A percentile compares a stretch with the other conserved stretches of the same genome.
Conservation (phyloP, 1,140 invertebrate genomes). For the Neomicropteryx cornuta region DNA sequence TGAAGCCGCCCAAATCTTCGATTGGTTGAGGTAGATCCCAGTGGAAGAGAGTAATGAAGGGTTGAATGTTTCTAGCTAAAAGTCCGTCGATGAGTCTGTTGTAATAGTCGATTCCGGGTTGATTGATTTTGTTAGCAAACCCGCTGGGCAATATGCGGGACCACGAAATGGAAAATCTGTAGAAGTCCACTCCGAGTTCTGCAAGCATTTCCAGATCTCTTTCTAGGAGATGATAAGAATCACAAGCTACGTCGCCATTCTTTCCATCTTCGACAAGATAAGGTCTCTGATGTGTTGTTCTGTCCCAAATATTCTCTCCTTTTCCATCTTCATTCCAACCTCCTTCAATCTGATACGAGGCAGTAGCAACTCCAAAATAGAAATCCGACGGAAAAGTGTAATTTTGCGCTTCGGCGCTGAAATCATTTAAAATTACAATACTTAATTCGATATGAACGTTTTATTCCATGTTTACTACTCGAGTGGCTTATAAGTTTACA, state of each 20-base stretch:
- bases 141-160: slow-evolving; percentile 44
- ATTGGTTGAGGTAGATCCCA: slow-evolving; percentile 45
- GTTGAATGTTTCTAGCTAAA: slow-evolving; percentile 28
- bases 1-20: slow-evolving; percentile 44
- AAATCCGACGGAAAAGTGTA: too few species aligned
- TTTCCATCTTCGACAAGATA: slow-evolving; percentile 30
- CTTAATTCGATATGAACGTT: too few species aligned
- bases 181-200: slow-evolving; percentile 33
- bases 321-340: too few species aligned
- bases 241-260: slow-evolving; percentile 31
- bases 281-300: slow-evolving; percentile 24
- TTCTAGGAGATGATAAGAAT: slow-evolving; percentile 31
- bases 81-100: slow-evolving; percentile 43
- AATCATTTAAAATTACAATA: too few species aligned
- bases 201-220: slow-evolving; percentile 29
- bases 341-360: slow-evolving; percentile 51
- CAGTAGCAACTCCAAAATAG: too few species aligned
- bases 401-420: too few species aligned
- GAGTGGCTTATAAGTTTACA: too few species aligned
- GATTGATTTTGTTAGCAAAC: slow-evolving; percentile 34
- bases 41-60: slow-evolving; percentile 46
- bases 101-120: slow-evolving; percentile 44
- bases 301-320: slow-evolving; percentile 39
- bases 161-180: slow-evolving; percentile 52
- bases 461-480: too few species aligned